Conservation (phyloP, 1,140 invertebrate genomes). For the Drosophila pseudoananassae region DNA sequence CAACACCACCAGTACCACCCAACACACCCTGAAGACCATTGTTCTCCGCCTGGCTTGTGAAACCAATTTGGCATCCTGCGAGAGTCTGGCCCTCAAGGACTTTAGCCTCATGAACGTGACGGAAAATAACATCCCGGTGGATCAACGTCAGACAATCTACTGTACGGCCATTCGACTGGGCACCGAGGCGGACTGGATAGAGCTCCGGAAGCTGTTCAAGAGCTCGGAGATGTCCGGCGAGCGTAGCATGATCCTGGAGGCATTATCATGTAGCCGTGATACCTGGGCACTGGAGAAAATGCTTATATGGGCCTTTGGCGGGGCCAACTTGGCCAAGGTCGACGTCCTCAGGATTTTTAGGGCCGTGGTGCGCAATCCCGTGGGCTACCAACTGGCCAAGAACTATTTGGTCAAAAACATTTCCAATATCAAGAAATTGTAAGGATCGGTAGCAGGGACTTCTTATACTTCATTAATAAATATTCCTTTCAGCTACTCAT, state of each 20-base stretch:
- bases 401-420: conserved; percentile 8
- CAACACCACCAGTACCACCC: neutral
- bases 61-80: neutral
- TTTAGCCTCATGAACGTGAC: neutral
- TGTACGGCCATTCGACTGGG: conserved; percentile 10
- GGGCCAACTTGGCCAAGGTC: neutral
- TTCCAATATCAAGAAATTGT: conserved; percentile 8
- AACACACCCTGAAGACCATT: neutral
- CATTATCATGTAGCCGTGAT: conserved; percentile 4
- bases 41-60: conserved; percentile 8
- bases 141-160: conserved; percentile 9
- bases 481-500: neutral
- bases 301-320: neutral
- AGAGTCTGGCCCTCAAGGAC: neutral
- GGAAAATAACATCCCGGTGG: conserved; percentile 1
- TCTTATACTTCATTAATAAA: neutral
- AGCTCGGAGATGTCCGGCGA: conserved; percentile 1
- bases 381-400: conserved; percentile 6
- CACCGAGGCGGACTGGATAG: conserved; percentile 8
- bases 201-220: neutral
- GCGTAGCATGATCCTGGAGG: neutral
- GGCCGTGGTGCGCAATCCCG: neutral
- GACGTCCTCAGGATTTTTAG: conserved; percentile 2
- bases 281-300: conserved; percentile 7
- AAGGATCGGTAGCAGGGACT: neutral